These are phyloP conservation scores for Scaptomyza tumidula DNA, from an alignment of 2,888 invertebrate genomes.

Conservation along the genomic window DNA sequence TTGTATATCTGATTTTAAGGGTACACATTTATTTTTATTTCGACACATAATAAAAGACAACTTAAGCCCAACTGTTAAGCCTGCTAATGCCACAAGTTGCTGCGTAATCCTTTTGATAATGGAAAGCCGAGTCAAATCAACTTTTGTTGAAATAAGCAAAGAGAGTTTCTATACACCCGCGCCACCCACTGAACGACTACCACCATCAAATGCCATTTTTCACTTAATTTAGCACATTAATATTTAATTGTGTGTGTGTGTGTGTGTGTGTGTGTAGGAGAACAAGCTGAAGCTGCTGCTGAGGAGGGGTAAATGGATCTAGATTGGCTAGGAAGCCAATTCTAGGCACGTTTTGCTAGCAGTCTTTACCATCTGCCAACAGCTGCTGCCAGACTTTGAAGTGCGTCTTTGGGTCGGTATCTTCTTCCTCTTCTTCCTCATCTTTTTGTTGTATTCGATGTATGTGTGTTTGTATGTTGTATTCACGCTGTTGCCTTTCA, in stretches of 20 bases:
- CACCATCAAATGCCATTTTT: slow-evolving; percentile 57
- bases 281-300: neutral
- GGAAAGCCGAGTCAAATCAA: slow-evolving; percentile 22
- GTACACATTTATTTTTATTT: slow-evolving; percentile 23
- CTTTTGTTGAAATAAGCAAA: slow-evolving; percentile 5
- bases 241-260: slow-evolving; percentile 72
- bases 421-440: neutral
- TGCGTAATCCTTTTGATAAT: slow-evolving; percentile 61
- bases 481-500: slow-evolving; percentile 43
- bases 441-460: neutral
- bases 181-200: neutral
- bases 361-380: slow-evolving; percentile 66
- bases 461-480: neutral
- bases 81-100: slow-evolving; percentile 69
- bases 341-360: slow-evolving; percentile 57
- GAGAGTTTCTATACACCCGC: no score
- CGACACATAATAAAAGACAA: slow-evolving; percentile 30
- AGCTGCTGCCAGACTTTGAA: slow-evolving; percentile 64
- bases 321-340: slow-evolving; percentile 32
- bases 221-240: slow-evolving; percentile 77
- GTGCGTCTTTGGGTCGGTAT: slow-evolving; percentile 12
- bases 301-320: neutral
- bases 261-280: slow-evolving; percentile 17
- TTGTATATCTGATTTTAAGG: neutral
- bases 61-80: slow-evolving; percentile 47